Evolutionary conservation across 2,113 vertebrate genomes (phyloP), one percentile per base, ranked within the genome.

Genomic region (Ptyas mucosa): DNA sequence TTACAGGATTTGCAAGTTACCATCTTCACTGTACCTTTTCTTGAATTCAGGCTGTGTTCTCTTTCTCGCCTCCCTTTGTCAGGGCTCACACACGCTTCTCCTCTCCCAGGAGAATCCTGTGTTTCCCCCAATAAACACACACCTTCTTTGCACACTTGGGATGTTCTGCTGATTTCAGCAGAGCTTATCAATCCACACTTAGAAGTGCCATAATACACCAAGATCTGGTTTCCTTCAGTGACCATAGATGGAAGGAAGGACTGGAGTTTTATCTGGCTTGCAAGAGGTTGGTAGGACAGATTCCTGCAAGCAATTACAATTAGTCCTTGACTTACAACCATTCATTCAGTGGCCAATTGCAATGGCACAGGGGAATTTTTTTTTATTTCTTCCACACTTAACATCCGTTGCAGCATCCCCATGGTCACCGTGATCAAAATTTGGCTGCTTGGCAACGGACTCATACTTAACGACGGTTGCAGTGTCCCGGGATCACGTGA

Each of bases 11-110:
- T 95, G 93, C 89, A 93, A 57, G 92, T 91, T 64, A 89, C 34
- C 90, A 10, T 51, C 39, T 61, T 88, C 92, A 55, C 88, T 93
- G 58, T 93, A 96, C 93, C 93, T 93, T 94, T 89, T 94, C 87
- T 95, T 89, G 86, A 92, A 93, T 85, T 75, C 87, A 88, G 88
- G 46, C 6, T 89, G 0, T 21, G 85, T 90, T 91, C 87, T 85
- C 90, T 90, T 75, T 93, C 26, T 49, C 11, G 5, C 5, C 21
- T 18, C 87, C 24, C 34, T 54, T n/a, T 6, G 15, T 18, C 26
- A 18, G 81, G 46, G 43, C 43, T 46, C 0, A 46, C 2, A 6
- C 24, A 34, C 15, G 9, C n/a, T 21, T 54, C 91, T 24, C 4
- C 49, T 46, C 43, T 46, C 46, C 52, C 29, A 51, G n/a, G 39